Conservation (phyloP, 1,140 invertebrate genomes). For the Patella vulgata region DNA sequence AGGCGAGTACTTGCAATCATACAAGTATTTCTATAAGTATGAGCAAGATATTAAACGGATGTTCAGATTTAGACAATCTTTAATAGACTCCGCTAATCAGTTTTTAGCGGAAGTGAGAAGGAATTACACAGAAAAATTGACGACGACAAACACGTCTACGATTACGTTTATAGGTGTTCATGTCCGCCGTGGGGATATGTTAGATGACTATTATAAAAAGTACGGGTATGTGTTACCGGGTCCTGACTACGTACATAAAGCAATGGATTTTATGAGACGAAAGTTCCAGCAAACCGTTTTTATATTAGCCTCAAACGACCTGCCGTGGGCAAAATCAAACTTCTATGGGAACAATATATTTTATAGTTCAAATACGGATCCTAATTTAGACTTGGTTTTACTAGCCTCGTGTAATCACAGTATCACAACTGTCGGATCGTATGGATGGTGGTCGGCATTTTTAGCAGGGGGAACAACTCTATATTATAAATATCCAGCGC, state of each 20-base stretch:
- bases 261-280: slow-evolving; percentile 18
- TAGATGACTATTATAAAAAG: slow-evolving; percentile 6
- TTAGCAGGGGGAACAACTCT: slow-evolving; percentile 40
- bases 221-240: slow-evolving; percentile 28
- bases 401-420: slow-evolving; percentile 39
- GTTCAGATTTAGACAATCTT: slow-evolving; percentile 22
- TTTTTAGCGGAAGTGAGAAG: slow-evolving; percentile 10
- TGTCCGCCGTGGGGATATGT: slow-evolving; percentile 37
- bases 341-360: slow-evolving; percentile 12
- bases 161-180: slow-evolving; percentile 32
- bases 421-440: slow-evolving; percentile 41
- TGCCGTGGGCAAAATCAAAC: slow-evolving; percentile 24
- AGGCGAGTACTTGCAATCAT: slow-evolving; percentile 34
- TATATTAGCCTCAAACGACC: slow-evolving; percentile 29
- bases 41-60: slow-evolving; percentile 15
- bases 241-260: slow-evolving; percentile 27
- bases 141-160: background rate
- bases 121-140: slow-evolving; percentile 3
- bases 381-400: slow-evolving; percentile 40
- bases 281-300: slow-evolving; percentile 27
- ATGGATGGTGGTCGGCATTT: slow-evolving; percentile 50
- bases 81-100: slow-evolving; percentile 7
- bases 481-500: slow-evolving; percentile 38
- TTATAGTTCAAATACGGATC: slow-evolving; percentile 3
- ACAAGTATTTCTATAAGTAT: slow-evolving; percentile 32